Base-by-base conservation (phyloP, 2,888 invertebrate genomes). In the Rutpela maculata region DNA sequence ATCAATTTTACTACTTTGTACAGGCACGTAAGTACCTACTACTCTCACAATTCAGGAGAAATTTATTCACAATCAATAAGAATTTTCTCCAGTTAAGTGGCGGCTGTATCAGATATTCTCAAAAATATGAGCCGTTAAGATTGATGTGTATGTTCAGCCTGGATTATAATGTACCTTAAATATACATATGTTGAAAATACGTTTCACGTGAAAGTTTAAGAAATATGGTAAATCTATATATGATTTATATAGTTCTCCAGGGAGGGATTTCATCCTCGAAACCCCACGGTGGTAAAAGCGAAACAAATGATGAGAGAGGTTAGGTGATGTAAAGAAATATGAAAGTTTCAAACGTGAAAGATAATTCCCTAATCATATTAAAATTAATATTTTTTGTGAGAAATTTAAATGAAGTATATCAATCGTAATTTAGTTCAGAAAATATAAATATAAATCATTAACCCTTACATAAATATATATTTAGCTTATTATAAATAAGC, bases 201-300 rank as follows among this genome's bases (percentile, higher is more conserved):
- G 65, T 65, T 65, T 43, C 19, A 17, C 43, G 43, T 65, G 65
- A 65, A 43, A 65, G 17, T 43, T 43, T 65, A 65, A 43, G 43
- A 65, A 65, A 65, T 65, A 65, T 65, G 65, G 18, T 65, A 65
- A 65, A 65, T 65, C 65, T 65, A 65, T 65, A 65, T 12, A 65
- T 65, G 65, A 65, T 65, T 65, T 31, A 65, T 65, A 43, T 43
- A 43, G 19, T 43, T 60, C 63, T 38, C 63, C 11, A 43, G 65
- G 18, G 65, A 38, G 19, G 15, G 12, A 65, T 65, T 65, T 65
- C 43, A 43, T 12, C 43, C 65, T 38, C 43, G 19, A 10, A 50
- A 50, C 19, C 43, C 15, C 15, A 18, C n/a, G 50, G 15, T 18
- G 11, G 38, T 43, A 18, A 65, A 65, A 65, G 12, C 22, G 43